A percentile compares a stretch with the other conserved stretches of the same genome.
phyloP scores from a whole-genome alignment of 2,888 invertebrate species.

The Lasiommata megera region DNA sequence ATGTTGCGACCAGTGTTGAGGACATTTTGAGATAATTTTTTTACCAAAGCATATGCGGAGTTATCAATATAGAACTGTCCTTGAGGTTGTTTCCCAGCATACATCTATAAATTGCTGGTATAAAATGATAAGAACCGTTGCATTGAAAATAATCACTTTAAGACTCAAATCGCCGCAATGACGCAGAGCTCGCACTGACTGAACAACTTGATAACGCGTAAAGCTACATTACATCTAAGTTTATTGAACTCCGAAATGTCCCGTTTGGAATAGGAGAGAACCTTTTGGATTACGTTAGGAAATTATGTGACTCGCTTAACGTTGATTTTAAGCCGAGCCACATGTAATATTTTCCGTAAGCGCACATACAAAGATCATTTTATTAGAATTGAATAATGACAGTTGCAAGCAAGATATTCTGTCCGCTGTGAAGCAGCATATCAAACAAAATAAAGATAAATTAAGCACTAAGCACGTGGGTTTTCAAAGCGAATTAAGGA shows the following conservation, averaged over 20 bases:
- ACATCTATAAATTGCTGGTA: slow-evolving; percentile 8
- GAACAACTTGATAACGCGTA: neutral
- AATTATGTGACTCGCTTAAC: neutral
- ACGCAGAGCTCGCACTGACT: neutral
- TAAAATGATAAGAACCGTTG: no score
- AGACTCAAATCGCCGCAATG: neutral
- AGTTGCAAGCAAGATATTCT: neutral
- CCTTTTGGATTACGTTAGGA: neutral
- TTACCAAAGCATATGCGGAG: no score
- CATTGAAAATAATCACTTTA: neutral
- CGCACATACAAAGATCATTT: neutral
- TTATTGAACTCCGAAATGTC: neutral
- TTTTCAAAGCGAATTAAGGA: neutral
- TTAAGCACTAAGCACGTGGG: neutral
- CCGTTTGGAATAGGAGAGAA: neutral
- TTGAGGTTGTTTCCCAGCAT: no score
- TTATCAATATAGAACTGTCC: no score
- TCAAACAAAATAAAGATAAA: neutral
- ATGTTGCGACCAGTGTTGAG: no score
- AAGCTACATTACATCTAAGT: neutral
- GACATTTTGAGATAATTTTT: no score
- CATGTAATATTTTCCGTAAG: neutral
- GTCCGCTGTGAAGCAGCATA: neutral
- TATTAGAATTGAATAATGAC: neutral
- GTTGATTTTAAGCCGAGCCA: neutral